Percentiles rank a stretch among this genome's conserved stretches.
Conservation (phyloP, 2,888 invertebrate species). For the Drosophila mettleri region DNA sequence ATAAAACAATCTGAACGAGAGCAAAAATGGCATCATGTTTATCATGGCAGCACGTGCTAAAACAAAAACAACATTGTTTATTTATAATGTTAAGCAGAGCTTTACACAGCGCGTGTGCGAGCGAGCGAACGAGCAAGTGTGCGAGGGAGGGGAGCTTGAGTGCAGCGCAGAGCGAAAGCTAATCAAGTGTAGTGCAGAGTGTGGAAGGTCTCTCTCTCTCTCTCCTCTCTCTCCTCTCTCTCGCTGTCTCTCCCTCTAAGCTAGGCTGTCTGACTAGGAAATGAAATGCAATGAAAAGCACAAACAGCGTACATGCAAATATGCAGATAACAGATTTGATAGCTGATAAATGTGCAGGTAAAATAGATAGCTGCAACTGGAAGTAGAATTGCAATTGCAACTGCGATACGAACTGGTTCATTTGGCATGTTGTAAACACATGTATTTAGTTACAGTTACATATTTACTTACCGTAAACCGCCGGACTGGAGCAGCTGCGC, state of each 20-base stretch:
- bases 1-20: slow-evolving; percentile 43
- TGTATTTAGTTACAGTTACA: slow-evolving; percentile 2
- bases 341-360: slow-evolving; percentile 49
- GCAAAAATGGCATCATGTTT: slow-evolving; percentile 50
- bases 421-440: slow-evolving; percentile 1
- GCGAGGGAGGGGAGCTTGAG: background rate
- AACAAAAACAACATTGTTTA: slow-evolving; percentile 68
- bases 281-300: slow-evolving; percentile 76
- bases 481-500: slow-evolving; percentile 86
- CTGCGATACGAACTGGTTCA: slow-evolving; percentile 22
- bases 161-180: slow-evolving; percentile 16
- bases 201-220: slow-evolving; percentile 26
- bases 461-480: slow-evolving; percentile 84
- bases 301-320: slow-evolving; percentile 75
- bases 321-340: slow-evolving; percentile 62
- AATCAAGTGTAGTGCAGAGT: background rate
- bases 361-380: slow-evolving; percentile 20
- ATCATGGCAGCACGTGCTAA: slow-evolving; percentile 73
- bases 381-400: slow-evolving; percentile 17
- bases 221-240: too few relatives aligned
- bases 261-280: slow-evolving; percentile 57
- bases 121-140: background rate
- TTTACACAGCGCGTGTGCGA: slow-evolving; percentile 32
- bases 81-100: slow-evolving; percentile 67
- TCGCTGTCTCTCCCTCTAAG: too few relatives aligned